Evolutionary conservation across 2,888 invertebrate genomes (phyloP), one percentile per base, ranked within the genome.

Genomic region (Platerodrilus igneus): DNA sequence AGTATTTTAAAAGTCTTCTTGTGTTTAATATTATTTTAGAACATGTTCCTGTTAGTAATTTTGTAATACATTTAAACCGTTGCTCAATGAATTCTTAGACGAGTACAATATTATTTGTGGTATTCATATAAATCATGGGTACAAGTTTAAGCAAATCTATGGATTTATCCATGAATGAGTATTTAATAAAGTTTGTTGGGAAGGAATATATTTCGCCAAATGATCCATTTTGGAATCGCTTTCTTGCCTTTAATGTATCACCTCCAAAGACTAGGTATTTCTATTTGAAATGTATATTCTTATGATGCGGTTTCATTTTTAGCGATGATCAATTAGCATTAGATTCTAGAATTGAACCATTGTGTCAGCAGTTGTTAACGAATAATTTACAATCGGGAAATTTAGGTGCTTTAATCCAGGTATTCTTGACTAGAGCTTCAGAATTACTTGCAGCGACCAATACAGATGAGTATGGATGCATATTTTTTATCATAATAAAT

Each of bases 181-280:
- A 84, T 60, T 72, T 96, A 29, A 73, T 77, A 44, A 76, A 78
- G 47, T 89, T 96, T 63, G 84, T 86, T 47, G 84, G 90, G 0
- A 74, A 77, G 20, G 85, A 91, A 49, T 72, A 81, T 20, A 85
- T 99, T 53, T 77, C 85, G 3, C 77, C 83, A 4, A 90, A 91
- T 64, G 89, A 93, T 63, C 85, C 86, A 0, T 95, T 91, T 66
- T 99, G 97, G 97, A 91, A 91, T 63, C 82, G 85, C 51, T 78
- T 99, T 49, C 72, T 99, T 20, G 86, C 94, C 0, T 99, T 93
- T 62, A 89, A 92, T 51, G 83, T 94, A 53, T 78, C 79, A 20
- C 81, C 90, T 41, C 92, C 93, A 1, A 74, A 78, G 25, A 83
- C 81, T 55, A 77, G 79, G 80, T 87, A 71, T 71, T 78, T 71